Evolutionary conservation across 1,140 invertebrate species (phyloP).

Genomic region (Atta texana): DNA sequence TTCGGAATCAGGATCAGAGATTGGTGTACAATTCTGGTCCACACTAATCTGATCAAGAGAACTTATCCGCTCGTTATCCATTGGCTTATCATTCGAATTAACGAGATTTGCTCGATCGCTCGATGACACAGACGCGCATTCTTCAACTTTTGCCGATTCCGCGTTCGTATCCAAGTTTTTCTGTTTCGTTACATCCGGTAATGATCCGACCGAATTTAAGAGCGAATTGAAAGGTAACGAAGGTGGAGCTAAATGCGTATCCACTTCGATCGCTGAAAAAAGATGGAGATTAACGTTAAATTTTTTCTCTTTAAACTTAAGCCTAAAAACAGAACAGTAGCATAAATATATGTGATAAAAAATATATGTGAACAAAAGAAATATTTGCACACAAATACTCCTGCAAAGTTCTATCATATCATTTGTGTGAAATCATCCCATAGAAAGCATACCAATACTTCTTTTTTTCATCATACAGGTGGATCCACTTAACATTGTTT

Average conservation of each 20-base stretch:
- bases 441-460: neutral
- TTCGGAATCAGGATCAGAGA: conserved; percentile 48
- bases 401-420: neutral
- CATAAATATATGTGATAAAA: neutral
- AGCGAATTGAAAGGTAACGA: conserved; percentile 35
- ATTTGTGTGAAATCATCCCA: neutral
- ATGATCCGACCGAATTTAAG: conserved; percentile 35
- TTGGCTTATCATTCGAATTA: conserved; percentile 28
- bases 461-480: no score
- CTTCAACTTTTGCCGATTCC: conserved; percentile 52
- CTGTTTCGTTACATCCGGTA: conserved; percentile 53
- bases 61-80: conserved; percentile 54
- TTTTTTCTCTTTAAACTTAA: neutral
- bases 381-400: neutral
- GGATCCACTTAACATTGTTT: no score
- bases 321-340: neutral
- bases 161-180: conserved; percentile 43
- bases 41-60: conserved; percentile 18
- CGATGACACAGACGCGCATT: conserved; percentile 22
- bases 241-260: conserved; percentile 12
- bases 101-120: conserved; percentile 9
- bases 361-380: neutral
- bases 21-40: conserved; percentile 23
- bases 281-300: neutral
- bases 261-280: conserved; percentile 48